Evolutionary conservation across 2,797 vertebrate genomes (phyloP).

Genomic region (Tapirus indicus): DNA sequence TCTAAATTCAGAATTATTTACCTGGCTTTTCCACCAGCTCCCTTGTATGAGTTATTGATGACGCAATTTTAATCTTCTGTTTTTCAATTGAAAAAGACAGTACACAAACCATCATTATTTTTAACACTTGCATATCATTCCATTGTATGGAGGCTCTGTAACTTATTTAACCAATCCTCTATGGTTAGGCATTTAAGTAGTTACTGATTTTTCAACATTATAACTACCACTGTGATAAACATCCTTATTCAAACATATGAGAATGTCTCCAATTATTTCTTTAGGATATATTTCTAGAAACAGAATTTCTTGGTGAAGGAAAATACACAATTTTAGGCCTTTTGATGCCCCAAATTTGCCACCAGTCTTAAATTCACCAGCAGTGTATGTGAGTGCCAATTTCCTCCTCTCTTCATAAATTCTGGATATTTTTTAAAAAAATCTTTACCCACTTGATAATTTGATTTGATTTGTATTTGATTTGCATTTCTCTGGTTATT

Average conservation of each 20-base stretch:
- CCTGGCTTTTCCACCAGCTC: background rate
- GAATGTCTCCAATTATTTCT: conserved; percentile 11
- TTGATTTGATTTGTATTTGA: background rate
- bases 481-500: background rate
- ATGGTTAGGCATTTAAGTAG: background rate
- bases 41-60: background rate
- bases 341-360: background rate
- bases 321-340: background rate
- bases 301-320: background rate
- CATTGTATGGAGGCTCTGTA: background rate
- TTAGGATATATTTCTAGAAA: background rate
- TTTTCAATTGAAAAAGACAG: background rate
- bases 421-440: background rate
- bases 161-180: conserved; percentile 5
- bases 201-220: conserved; percentile 12
- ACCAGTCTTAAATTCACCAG: background rate
- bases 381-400: background rate
- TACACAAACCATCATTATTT: background rate
- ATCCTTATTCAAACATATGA: background rate
- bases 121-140: background rate
- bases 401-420: background rate
- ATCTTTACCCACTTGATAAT: background rate
- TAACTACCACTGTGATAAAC: conserved; percentile 17
- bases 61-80: background rate
- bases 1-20: background rate